phyloP scores from a whole-genome alignment of 1,140 invertebrate genomes.

The Pseudomyrmex concolor region DNA sequence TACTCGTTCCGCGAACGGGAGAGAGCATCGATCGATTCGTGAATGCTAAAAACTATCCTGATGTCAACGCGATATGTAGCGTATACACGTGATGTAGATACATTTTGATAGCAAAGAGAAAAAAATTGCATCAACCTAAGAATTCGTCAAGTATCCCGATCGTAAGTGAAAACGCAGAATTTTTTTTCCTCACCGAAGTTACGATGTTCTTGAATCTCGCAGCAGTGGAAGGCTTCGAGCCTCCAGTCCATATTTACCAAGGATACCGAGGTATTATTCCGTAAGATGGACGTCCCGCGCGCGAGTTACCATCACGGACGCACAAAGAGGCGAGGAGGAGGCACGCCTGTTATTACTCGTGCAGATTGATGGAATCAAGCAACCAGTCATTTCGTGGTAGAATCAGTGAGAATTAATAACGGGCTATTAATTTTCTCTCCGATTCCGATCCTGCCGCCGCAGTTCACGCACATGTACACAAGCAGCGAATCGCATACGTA shows the following conservation, averaged over 20 bases:
- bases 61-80: slow-evolving; percentile 3
- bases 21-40: background rate
- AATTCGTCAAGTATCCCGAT: background rate
- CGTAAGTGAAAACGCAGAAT: background rate
- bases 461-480: slow-evolving; percentile 10
- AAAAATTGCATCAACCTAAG: too few relatives aligned
- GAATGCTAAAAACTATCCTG: background rate
- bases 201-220: background rate
- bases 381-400: slow-evolving; percentile 82
- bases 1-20: background rate
- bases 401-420: slow-evolving; percentile 84
- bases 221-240: background rate
- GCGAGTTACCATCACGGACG: slow-evolving; percentile 27
- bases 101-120: background rate
- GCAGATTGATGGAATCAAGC: slow-evolving; percentile 83
- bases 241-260: slow-evolving; percentile 31
- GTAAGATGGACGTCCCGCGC: slow-evolving; percentile 40
- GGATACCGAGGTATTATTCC: slow-evolving; percentile 8
- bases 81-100: too few relatives aligned
- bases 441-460: slow-evolving; percentile 47
- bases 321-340: slow-evolving; percentile 57
- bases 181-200: background rate
- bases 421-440: slow-evolving; percentile 82
- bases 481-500: slow-evolving; percentile 16
- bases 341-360: slow-evolving; percentile 81